phyloP scores from a whole-genome alignment of 1,140 invertebrate species.

The Oreohelix idahoensis region DNA sequence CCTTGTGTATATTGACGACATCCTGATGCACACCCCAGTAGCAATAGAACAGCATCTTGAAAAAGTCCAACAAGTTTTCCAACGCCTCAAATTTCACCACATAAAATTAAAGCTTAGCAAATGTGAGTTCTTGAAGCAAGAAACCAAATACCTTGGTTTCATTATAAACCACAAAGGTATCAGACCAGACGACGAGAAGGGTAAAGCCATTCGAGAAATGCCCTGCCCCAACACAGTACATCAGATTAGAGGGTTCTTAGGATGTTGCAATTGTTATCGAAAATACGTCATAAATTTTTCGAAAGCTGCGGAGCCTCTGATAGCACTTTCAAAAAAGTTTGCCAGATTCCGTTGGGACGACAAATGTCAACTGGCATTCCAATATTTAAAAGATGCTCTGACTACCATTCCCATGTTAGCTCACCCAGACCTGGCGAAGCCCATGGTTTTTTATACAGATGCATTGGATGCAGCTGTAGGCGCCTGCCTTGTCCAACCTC shows the following conservation, averaged over 20 bases:
- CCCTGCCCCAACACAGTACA: neutral
- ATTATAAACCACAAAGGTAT: conserved; percentile 18
- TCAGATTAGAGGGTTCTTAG: no score
- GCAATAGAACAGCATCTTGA: neutral
- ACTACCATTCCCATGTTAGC: neutral
- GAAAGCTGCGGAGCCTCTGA: neutral
- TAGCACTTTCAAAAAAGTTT: neutral
- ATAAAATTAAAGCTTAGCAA: conserved; percentile 34
- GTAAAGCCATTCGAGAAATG: neutral
- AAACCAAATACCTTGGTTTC: conserved; percentile 6
- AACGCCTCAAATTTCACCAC: conserved; percentile 4
- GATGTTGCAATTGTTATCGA: neutral
- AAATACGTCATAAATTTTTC: neutral
- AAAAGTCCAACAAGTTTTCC: conserved; percentile 18
- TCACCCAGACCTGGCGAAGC: neutral
- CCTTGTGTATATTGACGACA: conserved; percentile 35
- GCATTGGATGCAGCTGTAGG: neutral
- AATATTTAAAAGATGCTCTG: neutral
- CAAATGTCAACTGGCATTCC: neutral
- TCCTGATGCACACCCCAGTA: conserved; percentile 4
- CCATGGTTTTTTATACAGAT: neutral
- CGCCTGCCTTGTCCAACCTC: neutral
- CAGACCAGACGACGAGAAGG: neutral
- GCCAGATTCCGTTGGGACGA: neutral
- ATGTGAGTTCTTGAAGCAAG: conserved; percentile 12